phyloP scores from a whole-genome alignment of 2,888 invertebrate genomes.

The Agonopterix arenella region DNA sequence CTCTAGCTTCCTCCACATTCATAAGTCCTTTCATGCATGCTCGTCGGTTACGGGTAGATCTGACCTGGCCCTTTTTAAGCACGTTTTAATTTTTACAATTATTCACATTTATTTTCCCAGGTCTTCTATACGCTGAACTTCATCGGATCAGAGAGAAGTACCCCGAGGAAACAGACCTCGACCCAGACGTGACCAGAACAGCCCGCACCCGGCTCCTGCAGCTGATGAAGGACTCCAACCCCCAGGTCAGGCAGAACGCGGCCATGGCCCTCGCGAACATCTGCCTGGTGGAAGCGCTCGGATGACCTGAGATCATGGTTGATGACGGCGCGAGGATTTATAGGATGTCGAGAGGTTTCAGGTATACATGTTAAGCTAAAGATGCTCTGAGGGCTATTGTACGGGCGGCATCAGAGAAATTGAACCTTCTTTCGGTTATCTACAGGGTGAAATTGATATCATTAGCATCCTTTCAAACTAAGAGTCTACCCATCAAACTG shows the following conservation, averaged over 20 bases:
- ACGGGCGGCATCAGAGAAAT: no score
- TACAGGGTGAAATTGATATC: no score
- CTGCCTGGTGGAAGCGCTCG: slow-evolving; percentile 36
- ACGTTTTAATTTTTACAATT: no score
- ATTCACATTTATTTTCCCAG: slow-evolving; percentile 19
- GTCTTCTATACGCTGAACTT: slow-evolving; percentile 57
- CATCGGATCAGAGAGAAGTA: slow-evolving; percentile 42
- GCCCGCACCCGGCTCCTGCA: slow-evolving; percentile 68
- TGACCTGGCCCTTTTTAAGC: no score
- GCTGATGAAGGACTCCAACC: slow-evolving; percentile 73
- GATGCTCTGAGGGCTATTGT: no score
- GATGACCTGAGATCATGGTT: slow-evolving; percentile 16
- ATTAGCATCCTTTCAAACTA: no score
- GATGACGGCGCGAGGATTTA: neutral
- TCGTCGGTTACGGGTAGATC: no score
- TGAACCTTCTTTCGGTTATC: no score
- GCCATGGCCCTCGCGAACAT: slow-evolving; percentile 74
- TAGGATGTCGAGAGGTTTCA: neutral
- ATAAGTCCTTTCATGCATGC: no score
- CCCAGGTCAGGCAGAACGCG: slow-evolving; percentile 73
- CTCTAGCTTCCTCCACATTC: no score
- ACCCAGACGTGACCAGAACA: slow-evolving; percentile 45
- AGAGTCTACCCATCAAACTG: no score
- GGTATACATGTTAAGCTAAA: neutral
- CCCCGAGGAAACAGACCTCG: slow-evolving; percentile 42